These are phyloP conservation scores for Chrosomus eos DNA, from an alignment of 2,797 vertebrate genomes.

Conservation along the genomic window DNA sequence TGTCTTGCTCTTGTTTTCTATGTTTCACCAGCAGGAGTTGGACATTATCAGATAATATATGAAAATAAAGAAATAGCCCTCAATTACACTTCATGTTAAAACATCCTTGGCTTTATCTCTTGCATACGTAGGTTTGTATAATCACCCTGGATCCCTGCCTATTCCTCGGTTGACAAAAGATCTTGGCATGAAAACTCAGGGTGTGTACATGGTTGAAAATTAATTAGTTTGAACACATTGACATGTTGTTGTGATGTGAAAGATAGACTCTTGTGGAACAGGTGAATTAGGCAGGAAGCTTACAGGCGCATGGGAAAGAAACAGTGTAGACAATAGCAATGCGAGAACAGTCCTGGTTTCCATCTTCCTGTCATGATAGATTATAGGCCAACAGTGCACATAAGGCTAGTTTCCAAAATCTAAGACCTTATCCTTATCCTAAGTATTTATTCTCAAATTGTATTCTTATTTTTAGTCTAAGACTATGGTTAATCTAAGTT, in stretches of 20 bases:
- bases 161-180: slow-evolving; percentile 10
- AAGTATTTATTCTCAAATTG: neutral
- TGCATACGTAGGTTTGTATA: neutral
- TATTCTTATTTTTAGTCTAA: neutral
- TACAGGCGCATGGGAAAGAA: slow-evolving; percentile 43
- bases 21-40: neutral
- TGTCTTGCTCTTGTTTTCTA: neutral
- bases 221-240: slow-evolving; percentile 24
- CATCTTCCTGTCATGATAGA: slow-evolving; percentile 27
- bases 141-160: neutral
- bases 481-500: neutral
- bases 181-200: slow-evolving; percentile 1
- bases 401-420: neutral
- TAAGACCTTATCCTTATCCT: neutral
- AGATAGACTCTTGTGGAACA: slow-evolving; percentile 4
- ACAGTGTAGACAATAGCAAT: slow-evolving; percentile 35
- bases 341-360: slow-evolving; percentile 43
- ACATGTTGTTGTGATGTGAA: slow-evolving; percentile 40
- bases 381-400: neutral
- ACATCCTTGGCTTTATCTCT: neutral
- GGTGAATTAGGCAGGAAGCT: slow-evolving; percentile 45
- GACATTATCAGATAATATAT: neutral
- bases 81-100: slow-evolving; percentile 2
- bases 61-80: neutral
- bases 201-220: slow-evolving; percentile 34